phyloP scores from a whole-genome alignment of 2,797 vertebrate genomes.

The Naso thynnoides region DNA sequence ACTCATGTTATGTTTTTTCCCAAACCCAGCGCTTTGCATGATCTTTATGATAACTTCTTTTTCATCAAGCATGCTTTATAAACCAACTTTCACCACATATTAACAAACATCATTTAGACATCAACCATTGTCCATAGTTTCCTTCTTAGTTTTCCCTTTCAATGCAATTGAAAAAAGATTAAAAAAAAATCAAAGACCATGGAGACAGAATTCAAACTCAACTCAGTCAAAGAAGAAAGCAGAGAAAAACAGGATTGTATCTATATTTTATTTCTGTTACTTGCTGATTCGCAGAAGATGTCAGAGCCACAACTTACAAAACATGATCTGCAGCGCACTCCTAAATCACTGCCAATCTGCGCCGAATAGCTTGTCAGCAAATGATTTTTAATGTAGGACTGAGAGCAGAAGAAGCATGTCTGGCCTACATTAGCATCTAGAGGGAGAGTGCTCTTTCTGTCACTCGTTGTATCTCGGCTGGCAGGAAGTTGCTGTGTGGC shows the following conservation, averaged over 20 bases:
- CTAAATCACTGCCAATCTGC: conserved; percentile 37
- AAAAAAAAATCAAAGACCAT: too few relatives aligned
- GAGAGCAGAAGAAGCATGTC: conserved; percentile 20
- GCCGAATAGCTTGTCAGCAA: conserved; percentile 19
- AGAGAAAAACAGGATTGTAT: neutral
- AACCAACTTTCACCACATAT: too few relatives aligned
- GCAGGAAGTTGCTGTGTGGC: conserved; percentile 48
- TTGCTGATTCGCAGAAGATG: neutral
- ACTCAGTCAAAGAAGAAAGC: neutral
- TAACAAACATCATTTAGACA: too few relatives aligned
- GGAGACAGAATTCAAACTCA: neutral
- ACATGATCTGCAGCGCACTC: neutral
- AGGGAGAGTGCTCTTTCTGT: conserved; percentile 43
- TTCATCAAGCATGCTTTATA: too few relatives aligned
- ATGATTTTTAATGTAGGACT: conserved; percentile 17
- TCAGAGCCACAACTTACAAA: neutral
- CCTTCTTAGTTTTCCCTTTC: too few relatives aligned
- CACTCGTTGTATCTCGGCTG: conserved; percentile 42
- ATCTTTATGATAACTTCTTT: too few relatives aligned
- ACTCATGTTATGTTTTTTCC: too few relatives aligned
- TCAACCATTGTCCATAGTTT: too few relatives aligned
- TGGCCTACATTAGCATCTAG: conserved; percentile 47
- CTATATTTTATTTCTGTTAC: neutral
- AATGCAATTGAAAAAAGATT: neutral
- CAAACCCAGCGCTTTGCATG: too few relatives aligned